phyloP scores from a whole-genome alignment of 2,888 invertebrate genomes.

The Hylaea fasciaria region DNA sequence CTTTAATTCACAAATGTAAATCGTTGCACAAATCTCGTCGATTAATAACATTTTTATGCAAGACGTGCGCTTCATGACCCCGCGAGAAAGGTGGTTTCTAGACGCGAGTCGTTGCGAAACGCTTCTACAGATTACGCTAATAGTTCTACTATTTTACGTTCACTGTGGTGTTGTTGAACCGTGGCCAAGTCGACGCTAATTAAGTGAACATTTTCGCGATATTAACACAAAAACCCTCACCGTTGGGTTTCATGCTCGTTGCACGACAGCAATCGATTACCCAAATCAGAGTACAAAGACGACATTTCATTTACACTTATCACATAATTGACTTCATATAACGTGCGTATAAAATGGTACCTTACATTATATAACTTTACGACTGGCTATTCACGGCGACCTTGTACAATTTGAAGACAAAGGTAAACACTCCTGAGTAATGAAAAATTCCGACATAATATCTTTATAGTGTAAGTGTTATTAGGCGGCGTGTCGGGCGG shows the following conservation, averaged over 20 bases:
- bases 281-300: slow-evolving; percentile 20
- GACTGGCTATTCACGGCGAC: slow-evolving; percentile 10
- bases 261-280: slow-evolving; percentile 28
- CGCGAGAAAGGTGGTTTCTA: neutral
- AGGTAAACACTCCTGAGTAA: slow-evolving; percentile 20
- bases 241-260: slow-evolving; percentile 32
- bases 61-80: neutral
- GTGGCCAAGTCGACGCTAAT: slow-evolving; percentile 36
- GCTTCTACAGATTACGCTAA: neutral
- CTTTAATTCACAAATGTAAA: slow-evolving; percentile 2
- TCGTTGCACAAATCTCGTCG: neutral
- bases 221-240: slow-evolving; percentile 28
- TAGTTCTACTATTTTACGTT: neutral
- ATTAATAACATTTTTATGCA: neutral
- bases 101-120: neutral
- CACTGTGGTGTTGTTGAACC: slow-evolving; percentile 30
- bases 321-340: slow-evolving; percentile 4
- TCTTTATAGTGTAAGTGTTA: slow-evolving; percentile 26
- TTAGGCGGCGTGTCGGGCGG: slow-evolving; percentile 34
- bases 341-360: slow-evolving; percentile 2
- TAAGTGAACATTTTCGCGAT: slow-evolving; percentile 28
- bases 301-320: neutral
- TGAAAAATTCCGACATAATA: slow-evolving; percentile 24
- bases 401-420: slow-evolving; percentile 21
- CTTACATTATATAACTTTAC: slow-evolving; percentile 5